Percentiles rank a stretch among this genome's conserved stretches.
Conservation (phyloP, 2,113 vertebrate species). For the Apodemus speciosus region DNA sequence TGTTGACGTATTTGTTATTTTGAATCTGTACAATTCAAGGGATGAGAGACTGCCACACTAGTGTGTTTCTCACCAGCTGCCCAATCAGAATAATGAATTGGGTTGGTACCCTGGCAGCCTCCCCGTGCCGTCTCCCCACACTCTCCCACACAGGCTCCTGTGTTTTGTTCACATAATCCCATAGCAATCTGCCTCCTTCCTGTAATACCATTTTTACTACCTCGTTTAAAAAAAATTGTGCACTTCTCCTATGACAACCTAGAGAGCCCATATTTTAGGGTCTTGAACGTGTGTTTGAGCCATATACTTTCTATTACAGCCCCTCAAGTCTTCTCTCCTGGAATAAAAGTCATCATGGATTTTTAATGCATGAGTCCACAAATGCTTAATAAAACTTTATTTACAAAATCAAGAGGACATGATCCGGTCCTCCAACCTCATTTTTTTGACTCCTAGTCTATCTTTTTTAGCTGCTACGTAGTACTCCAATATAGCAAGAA, state of each 20-base stretch:
- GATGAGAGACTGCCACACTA: neutral
- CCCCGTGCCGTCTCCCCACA: fast-evolving
- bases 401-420: neutral
- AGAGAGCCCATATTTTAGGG: neutral
- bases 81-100: neutral
- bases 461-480: neutral
- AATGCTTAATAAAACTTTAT: neutral
- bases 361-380: neutral
- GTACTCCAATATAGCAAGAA: neutral
- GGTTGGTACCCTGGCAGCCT: neutral
- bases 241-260: neutral
- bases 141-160: neutral
- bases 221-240: neutral
- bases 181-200: neutral
- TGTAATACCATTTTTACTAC: neutral
- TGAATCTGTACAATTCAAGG: neutral
- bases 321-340: neutral
- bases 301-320: neutral
- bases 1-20: neutral
- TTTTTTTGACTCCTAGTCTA: neutral
- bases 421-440: neutral
- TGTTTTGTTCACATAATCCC: neutral
- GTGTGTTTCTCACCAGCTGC: neutral
- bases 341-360: neutral
- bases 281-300: neutral